A percentile compares a stretch with the other conserved stretches of the same genome.
These are phyloP conservation scores for Tribolium madens DNA, from an alignment of 1,140 invertebrate genomes.

Conservation along the genomic window DNA sequence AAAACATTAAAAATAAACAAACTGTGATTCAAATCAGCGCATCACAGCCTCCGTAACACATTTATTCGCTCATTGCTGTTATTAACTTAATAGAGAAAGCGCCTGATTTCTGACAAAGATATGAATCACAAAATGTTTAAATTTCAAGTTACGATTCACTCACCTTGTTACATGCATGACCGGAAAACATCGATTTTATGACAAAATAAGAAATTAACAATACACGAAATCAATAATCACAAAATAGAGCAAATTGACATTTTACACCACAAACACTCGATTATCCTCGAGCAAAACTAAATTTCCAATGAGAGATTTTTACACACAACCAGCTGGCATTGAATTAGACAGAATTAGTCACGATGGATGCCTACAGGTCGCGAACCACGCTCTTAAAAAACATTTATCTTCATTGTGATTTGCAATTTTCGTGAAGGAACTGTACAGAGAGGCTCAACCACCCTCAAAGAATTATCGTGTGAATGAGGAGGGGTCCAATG, in stretches of 20 bases:
- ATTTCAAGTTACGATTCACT: conserved; percentile 2
- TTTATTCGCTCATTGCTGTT: too few species aligned
- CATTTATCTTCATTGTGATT: too few species aligned
- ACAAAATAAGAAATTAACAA: conserved; percentile 18
- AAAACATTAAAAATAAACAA: too few species aligned
- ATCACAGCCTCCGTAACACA: too few species aligned
- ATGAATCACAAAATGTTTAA: too few species aligned
- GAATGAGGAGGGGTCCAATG: conserved; percentile 15
- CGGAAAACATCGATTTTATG: conserved; percentile 26
- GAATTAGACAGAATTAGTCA: conserved; percentile 36
- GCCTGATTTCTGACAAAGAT: too few species aligned
- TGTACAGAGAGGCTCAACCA: neutral
- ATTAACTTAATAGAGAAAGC: too few species aligned
- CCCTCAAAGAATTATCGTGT: neutral
- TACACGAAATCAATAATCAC: conserved; percentile 1
- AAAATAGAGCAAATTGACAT: too few species aligned
- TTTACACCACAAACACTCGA: neutral
- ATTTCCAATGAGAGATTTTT: conserved; percentile 2
- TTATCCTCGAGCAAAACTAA: neutral
- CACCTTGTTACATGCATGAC: conserved; percentile 20
- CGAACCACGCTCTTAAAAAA: conserved; percentile 27
- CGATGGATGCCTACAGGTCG: conserved; percentile 33
- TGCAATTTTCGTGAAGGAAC: neutral
- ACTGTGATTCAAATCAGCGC: too few species aligned
- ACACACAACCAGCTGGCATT: conserved; percentile 23